Evolutionary conservation across 2,797 vertebrate genomes (phyloP).

Genomic region (Botia kubotai): DNA sequence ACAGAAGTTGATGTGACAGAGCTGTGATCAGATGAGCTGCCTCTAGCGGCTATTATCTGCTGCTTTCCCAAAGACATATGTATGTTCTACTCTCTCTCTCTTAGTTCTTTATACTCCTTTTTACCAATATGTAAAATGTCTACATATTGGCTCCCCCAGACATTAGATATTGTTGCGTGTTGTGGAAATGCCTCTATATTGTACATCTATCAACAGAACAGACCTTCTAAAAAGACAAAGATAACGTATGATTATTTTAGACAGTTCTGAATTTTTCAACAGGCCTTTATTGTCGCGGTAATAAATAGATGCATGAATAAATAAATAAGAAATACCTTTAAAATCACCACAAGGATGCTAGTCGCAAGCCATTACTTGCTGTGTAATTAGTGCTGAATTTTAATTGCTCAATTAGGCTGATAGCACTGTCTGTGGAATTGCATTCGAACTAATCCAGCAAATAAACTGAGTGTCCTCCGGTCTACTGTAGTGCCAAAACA

Average conservation of each 20-base stretch:
- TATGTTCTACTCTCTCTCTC: conserved; percentile 8
- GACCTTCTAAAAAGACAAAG: not conserved
- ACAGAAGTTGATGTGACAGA: conserved; percentile 17
- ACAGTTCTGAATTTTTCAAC: not conserved
- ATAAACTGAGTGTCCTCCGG: conserved; percentile 15
- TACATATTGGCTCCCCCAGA: not conserved
- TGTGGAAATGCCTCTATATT: not conserved
- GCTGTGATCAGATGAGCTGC: conserved; percentile 2
- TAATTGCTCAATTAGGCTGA: conserved; percentile 40
- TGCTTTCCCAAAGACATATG: conserved; percentile 27
- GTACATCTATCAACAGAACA: not conserved
- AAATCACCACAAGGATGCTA: conserved; percentile 56
- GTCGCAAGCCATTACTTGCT: conserved; percentile 43
- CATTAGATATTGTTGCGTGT: not conserved
- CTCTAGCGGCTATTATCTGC: conserved; percentile 35
- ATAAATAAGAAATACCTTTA: conserved; percentile 46
- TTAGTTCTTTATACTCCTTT: not conserved
- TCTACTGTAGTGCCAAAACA: not conserved
- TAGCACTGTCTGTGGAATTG: conserved; percentile 2
- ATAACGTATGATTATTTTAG: not conserved
- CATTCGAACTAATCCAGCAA: not conserved
- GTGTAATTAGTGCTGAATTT: conserved; percentile 55
- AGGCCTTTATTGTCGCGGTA: not conserved
- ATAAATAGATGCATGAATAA: conserved; percentile 43
- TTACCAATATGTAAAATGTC: not conserved